Percentiles rank a stretch among this genome's conserved stretches.
phyloP scores from a whole-genome alignment of 2,113 vertebrate genomes.

The rabbit (Oryctolagus cuniculus) region DNA sequence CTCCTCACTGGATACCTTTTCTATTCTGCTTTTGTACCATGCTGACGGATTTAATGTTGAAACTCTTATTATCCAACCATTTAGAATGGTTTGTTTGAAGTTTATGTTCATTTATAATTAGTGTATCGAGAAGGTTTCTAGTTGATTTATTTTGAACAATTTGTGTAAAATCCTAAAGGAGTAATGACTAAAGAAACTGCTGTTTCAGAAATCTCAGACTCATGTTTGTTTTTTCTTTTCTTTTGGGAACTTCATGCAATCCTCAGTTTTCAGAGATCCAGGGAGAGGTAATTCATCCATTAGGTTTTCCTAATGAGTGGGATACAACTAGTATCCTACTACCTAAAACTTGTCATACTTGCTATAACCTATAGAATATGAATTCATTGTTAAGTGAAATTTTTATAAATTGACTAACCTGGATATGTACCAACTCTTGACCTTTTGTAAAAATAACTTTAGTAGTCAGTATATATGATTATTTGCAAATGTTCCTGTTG shows the following conservation, averaged over 20 bases:
- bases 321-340: constrained; percentile 61
- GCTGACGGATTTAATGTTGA: not conserved
- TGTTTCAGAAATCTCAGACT: constrained; percentile 21
- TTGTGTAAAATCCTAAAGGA: not conserved
- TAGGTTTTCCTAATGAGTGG: constrained; percentile 87
- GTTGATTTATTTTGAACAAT: not conserved
- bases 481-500: not conserved
- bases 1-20: not conserved
- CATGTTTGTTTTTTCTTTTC: constrained; percentile 10
- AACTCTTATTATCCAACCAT: not conserved
- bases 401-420: not conserved
- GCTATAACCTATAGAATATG: not conserved
- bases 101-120: not conserved
- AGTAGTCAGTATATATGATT: not conserved
- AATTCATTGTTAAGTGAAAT: not conserved
- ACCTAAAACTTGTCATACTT: not conserved
- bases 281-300: constrained; percentile 85
- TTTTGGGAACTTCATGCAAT: constrained; percentile 70
- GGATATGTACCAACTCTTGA: not conserved
- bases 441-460: not conserved
- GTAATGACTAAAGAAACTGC: not conserved
- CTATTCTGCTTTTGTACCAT: not conserved
- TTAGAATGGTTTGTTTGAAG: not conserved
- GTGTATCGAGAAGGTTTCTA: not conserved
- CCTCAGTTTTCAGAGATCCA: constrained; percentile 85